Evolutionary conservation across 1,140 invertebrate genomes (phyloP), one percentile per base, ranked within the genome.

Genomic region (Drosophila lacteicornis): DNA sequence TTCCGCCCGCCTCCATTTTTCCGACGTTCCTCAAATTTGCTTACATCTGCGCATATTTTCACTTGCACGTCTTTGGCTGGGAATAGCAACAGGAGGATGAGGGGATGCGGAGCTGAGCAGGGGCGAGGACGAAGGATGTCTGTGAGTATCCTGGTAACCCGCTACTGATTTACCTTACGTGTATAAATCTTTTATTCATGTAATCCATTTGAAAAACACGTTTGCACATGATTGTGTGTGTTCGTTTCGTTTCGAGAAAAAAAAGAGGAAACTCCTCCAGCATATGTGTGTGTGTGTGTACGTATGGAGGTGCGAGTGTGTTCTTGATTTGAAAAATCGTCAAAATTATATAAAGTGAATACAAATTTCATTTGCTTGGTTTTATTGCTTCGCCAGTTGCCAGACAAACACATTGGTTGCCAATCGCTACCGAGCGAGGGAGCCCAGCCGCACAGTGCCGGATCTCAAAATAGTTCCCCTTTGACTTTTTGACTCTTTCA

Each of bases 171-270:
- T 90, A 90, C 79, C 86, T 83, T 75, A 85, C 85, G 85, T 90
- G 85, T 90, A 85, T 85, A 90, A 90, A 90, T 90, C 85, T 90
- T 90, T 90, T 90, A 90, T 90, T 90, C 85, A 90, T 90, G 85
- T 90, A 90, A 90, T 90, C 85, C 85, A 90, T 90, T 90, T 90
- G 85, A 79, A 91, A 79, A 90, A 90, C 79, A 90, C 85, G 85
- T 90, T 90, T 85, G 81, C 85, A 90, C 85, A 90, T 90, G 85
- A 90, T 90, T 90, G 81, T 90, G 79, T 90, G 81, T 90, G 79
- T 90, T 79, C 75, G 88, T 88, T 79, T 82, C 73, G 67, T 50
- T 57, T 40, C 12, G 57, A 30, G 15, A 55, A 58, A 70, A 73
- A 78, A 80, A 84, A 73, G 62, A 73, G 66, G 66, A 80, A 83